A percentile compares a stretch with the other conserved stretches of the same genome.
phyloP scores from a whole-genome alignment of 2,113 vertebrate species.

The Chrysochloris asiatica region DNA sequence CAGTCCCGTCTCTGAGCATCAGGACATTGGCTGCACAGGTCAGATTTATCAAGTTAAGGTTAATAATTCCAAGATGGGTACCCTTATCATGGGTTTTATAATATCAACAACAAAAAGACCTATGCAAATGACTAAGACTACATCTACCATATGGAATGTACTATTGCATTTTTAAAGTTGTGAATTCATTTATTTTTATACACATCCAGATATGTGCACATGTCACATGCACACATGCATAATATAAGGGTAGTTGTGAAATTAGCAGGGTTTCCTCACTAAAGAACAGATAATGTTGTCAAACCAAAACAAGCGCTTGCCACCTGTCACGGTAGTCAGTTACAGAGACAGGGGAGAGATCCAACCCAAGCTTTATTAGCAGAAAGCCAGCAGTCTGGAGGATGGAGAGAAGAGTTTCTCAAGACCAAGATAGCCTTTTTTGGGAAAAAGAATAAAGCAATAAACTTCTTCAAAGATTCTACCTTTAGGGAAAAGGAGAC shows the following conservation, averaged over 20 bases:
- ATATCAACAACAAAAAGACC: background rate
- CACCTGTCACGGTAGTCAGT: too few species aligned
- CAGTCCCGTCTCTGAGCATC: background rate
- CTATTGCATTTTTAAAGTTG: background rate
- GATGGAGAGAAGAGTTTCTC: too few species aligned
- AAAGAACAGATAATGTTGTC: too few species aligned
- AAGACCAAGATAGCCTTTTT: too few species aligned
- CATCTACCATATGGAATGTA: background rate
- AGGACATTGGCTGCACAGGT: background rate
- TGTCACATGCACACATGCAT: background rate
- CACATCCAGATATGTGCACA: background rate
- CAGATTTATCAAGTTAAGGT: background rate
- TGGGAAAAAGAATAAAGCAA: too few species aligned
- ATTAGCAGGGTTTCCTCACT: background rate
- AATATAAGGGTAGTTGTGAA: background rate
- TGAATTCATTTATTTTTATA: background rate
- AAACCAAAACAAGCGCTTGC: too few species aligned
- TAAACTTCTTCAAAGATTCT: too few species aligned
- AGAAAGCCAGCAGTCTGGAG: too few species aligned
- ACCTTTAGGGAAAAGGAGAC: too few species aligned
- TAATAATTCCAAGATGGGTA: background rate
- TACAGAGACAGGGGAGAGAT: too few species aligned
- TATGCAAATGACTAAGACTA: background rate
- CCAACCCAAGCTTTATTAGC: too few species aligned
- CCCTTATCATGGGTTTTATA: background rate